phyloP scores from a whole-genome alignment of 1,140 invertebrate species.

The Polypedilum pembai region DNA sequence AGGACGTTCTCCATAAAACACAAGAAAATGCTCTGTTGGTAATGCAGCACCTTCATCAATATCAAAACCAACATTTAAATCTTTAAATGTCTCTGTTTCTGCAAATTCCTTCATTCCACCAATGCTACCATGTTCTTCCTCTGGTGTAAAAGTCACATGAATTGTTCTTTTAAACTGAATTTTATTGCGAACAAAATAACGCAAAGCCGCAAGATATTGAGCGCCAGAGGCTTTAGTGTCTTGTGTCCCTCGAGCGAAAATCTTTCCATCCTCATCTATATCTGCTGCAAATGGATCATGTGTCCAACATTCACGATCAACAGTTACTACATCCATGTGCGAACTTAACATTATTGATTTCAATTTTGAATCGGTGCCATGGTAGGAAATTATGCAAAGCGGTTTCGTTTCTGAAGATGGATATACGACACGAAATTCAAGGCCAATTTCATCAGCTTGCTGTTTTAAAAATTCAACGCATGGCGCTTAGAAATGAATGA shows the following conservation, averaged over 20 bases:
- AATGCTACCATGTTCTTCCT: conserved; percentile 70
- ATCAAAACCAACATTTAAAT: conserved; percentile 68
- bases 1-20: conserved; percentile 68
- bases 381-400: conserved; percentile 73
- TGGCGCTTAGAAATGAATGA: conserved; percentile 34
- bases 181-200: conserved; percentile 53
- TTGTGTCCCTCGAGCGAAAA: conserved; percentile 71
- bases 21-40: conserved; percentile 53
- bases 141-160: conserved; percentile 53
- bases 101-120: conserved; percentile 64
- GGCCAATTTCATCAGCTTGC: conserved; percentile 58
- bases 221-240: conserved; percentile 76
- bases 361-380: conserved; percentile 59
- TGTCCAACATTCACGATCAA: conserved; percentile 58
- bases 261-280: conserved; percentile 64
- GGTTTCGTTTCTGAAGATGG: conserved; percentile 58
- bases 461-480: conserved; percentile 63
- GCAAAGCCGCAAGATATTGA: conserved; percentile 71
- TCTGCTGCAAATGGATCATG: conserved; percentile 64
- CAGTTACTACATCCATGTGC: conserved; percentile 92
- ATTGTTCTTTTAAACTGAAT: conserved; percentile 45
- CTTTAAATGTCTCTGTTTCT: conserved; percentile 55
- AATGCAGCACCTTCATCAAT: conserved; percentile 71
- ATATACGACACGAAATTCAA: conserved; percentile 53
- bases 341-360: conserved; percentile 78